Base-by-base conservation (phyloP, 2,113 vertebrate genomes). In the Pionites leucogaster region DNA sequence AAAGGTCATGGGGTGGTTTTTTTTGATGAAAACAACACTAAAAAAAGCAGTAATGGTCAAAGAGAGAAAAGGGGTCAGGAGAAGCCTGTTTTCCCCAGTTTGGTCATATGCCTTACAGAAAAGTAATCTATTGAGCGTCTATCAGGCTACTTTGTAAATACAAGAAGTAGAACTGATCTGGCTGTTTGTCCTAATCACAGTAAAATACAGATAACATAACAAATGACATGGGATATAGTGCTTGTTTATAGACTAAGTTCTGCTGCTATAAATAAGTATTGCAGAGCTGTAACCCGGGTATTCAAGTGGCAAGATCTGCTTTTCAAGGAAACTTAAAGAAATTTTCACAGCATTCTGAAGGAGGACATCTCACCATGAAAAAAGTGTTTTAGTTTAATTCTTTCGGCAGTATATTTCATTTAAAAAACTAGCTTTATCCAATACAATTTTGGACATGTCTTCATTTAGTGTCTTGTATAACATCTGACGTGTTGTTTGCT, bases 131-230 rank as follows among this genome's bases (percentile, higher is more conserved):
- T 85, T 27, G 80, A 96, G 84, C 84, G 50, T 69, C 83, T 52
- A 84, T 90, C 5, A 10, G 70, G 42, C 72, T 92, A 68, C 91
- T 96, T 86, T 96, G 81, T 95, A 96, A 95, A 95, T 90, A 93
- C 68, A 95, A 96, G 86, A 82, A 76, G 57, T 67, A 77, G 25
- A 84, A 92, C 94, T 90, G 94, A 95, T 96, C 91, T 95, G 23
- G 23, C 47, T 95, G 50, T 92, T 97, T 93, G 82, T 90, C 93
- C 94, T 96, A 97, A 97, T 97, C 95, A 91, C 27, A 85, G 72
- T 86, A 93, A 95, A 97, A 75, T 95, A 77, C 65, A 79, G 89
- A 86, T 47, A 97, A 78, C 80, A 44, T 52, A 97, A 90, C 37
- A 93, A 74, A 82, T 82, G 25, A 27, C 49, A 84, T 9, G 50